Conservation (phyloP, 2,797 vertebrate genomes). For the Bufotes viridis region DNA sequence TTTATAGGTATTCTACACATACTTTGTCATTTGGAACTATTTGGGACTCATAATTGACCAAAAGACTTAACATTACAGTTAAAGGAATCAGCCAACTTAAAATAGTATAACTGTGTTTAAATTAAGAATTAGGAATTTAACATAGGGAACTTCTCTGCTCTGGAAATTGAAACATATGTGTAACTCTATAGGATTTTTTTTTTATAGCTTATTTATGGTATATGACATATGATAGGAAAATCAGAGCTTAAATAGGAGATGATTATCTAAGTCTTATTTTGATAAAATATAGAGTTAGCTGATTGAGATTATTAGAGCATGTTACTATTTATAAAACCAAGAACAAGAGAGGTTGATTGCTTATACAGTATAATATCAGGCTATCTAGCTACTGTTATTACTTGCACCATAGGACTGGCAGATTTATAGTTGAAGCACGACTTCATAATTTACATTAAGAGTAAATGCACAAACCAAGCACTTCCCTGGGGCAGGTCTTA, state of each 20-base stretch:
- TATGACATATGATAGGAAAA: neutral
- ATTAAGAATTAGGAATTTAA: neutral
- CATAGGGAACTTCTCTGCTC: neutral
- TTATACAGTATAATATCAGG: neutral
- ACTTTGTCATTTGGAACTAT: neutral
- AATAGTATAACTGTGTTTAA: neutral
- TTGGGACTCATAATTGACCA: neutral
- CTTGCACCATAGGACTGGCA: neutral
- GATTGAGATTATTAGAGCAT: slow-evolving; percentile 20
- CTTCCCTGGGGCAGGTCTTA: neutral
- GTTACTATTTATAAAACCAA: slow-evolving; percentile 9
- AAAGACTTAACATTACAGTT: neutral
- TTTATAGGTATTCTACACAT: neutral
- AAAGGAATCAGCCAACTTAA: neutral
- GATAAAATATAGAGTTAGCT: slow-evolving; percentile 21
- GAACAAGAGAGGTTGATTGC: slow-evolving; percentile 21
- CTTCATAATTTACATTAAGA: neutral
- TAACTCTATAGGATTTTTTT: neutral
- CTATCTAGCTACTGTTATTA: neutral
- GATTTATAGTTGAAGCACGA: neutral
- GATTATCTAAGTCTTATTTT: slow-evolving; percentile 12
- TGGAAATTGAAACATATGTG: neutral
- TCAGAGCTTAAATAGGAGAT: slow-evolving; percentile 5
- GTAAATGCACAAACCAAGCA: neutral
- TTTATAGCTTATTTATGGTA: neutral